These are phyloP conservation scores for Sebastes variabilis DNA, from an alignment of 2,797 vertebrate species.

Conservation along the genomic window DNA sequence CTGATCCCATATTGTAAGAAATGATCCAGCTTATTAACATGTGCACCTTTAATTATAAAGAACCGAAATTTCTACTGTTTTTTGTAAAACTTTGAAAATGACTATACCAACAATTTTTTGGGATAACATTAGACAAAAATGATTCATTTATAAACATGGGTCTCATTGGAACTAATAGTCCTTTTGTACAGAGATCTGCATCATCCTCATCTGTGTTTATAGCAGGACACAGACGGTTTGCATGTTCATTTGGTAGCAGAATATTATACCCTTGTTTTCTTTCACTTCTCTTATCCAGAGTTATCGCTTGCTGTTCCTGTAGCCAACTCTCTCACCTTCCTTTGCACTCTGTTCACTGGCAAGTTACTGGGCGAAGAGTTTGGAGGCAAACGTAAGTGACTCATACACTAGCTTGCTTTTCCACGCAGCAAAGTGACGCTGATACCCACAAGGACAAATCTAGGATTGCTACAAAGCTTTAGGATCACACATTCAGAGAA, in stretches of 20 bases:
- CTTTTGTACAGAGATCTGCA: neutral
- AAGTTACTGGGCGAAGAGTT: constrained; percentile 91
- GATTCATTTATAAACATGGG: neutral
- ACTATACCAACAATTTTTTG: no score
- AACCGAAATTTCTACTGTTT: neutral
- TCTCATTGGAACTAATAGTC: neutral
- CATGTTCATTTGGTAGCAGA: neutral
- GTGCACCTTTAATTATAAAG: neutral
- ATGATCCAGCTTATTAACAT: neutral
- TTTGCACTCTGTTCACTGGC: constrained; percentile 91
- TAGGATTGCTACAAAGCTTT: neutral
- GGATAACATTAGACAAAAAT: neutral
- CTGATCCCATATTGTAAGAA: neutral
- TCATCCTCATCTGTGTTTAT: neutral
- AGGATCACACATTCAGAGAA: neutral
- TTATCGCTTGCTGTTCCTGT: constrained; percentile 93
- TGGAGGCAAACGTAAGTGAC: constrained; percentile 90
- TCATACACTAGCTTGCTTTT: neutral
- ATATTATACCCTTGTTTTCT: neutral
- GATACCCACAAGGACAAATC: neutral
- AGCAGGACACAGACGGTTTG: neutral
- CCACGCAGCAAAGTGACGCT: neutral
- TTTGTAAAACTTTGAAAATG: neutral
- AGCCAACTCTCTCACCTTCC: constrained; percentile 92
- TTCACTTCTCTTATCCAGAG: constrained; percentile 81